A percentile compares a stretch with the other conserved stretches of the same genome.
phyloP scores from a whole-genome alignment of 2,888 invertebrate genomes.

The Anthophora plumipes region DNA sequence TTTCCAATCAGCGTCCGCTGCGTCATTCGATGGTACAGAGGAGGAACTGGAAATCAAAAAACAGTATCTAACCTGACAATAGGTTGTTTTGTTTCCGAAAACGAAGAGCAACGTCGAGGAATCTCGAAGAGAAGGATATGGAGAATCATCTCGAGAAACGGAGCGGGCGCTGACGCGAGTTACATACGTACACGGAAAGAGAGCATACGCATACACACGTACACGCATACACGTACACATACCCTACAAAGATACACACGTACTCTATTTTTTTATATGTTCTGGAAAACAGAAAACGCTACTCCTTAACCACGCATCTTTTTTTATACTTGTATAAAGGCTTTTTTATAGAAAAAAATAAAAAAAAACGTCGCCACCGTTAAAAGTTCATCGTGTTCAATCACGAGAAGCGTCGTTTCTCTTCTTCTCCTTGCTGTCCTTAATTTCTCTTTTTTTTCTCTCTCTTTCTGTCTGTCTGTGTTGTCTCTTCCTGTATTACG shows the following conservation, averaged over 20 bases:
- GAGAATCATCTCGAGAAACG: constrained; percentile 28
- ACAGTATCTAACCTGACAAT: too few relatives aligned
- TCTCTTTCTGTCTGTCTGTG: too few relatives aligned
- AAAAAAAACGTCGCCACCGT: constrained; percentile 84
- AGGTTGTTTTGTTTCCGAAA: too few relatives aligned
- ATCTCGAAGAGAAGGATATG: not conserved
- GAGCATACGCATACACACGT: constrained; percentile 72
- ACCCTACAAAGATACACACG: constrained; percentile 71
- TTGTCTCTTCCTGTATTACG: constrained; percentile 29
- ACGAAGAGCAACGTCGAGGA: not conserved
- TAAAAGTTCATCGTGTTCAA: constrained; percentile 55
- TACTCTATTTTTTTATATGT: constrained; percentile 79
- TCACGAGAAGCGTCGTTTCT: not conserved
- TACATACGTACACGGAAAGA: constrained; percentile 68
- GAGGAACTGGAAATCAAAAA: constrained; percentile 36
- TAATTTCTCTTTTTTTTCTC: constrained; percentile 59
- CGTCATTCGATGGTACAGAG: constrained; percentile 44
- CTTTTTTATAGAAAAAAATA: constrained; percentile 84
- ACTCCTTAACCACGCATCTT: constrained; percentile 80
- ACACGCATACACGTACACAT: constrained; percentile 71
- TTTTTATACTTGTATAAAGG: constrained; percentile 85
- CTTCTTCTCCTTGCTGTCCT: constrained; percentile 42
- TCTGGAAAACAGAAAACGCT: constrained; percentile 66
- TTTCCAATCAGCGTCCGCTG: constrained; percentile 58
- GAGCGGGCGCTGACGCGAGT: constrained; percentile 50